These are phyloP conservation scores for Helostoma temminkii DNA, from an alignment of 2,797 vertebrate genomes.

Conservation along the genomic window DNA sequence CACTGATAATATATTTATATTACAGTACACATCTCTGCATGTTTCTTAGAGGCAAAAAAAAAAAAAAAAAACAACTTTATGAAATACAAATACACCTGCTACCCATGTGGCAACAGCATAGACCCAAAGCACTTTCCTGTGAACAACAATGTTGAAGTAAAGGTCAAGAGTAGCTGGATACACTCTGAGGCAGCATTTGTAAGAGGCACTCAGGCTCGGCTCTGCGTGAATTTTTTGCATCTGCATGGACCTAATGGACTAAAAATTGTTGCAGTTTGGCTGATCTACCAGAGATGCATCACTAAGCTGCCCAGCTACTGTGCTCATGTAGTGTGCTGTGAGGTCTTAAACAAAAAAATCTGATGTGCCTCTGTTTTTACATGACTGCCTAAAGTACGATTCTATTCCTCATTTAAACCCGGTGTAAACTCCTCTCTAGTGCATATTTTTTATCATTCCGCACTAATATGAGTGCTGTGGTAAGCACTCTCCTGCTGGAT, in stretches of 20 bases:
- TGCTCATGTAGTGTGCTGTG: neutral
- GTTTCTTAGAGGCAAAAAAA: conserved; percentile 28
- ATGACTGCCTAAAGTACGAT: conserved; percentile 6
- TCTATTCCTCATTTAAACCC: conserved; percentile 40
- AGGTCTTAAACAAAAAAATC: conserved; percentile 6
- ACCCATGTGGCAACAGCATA: conserved; percentile 20
- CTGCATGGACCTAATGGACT: conserved; percentile 6
- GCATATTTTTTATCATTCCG: conserved; percentile 10
- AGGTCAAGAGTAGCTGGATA: conserved; percentile 34
- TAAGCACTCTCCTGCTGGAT: conserved; percentile 55
- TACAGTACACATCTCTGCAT: neutral
- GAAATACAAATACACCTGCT: neutral
- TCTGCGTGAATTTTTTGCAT: conserved; percentile 23
- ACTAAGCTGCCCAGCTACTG: conserved; percentile 9
- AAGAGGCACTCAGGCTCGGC: conserved; percentile 39
- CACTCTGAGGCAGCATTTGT: conserved; percentile 16
- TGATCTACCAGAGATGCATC: conserved; percentile 27
- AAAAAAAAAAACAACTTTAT: conserved; percentile 7
- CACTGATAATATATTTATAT: too few relatives aligned
- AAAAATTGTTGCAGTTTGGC: conserved; percentile 28
- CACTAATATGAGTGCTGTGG: conserved; percentile 23
- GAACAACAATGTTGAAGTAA: conserved; percentile 44
- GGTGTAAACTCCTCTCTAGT: conserved; percentile 12
- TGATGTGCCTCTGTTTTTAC: conserved; percentile 21
- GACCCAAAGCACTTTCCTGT: conserved; percentile 35